Percentiles rank a stretch among this genome's conserved stretches.
Conservation (phyloP, 2,888 invertebrate species). For the Drosophila siamana region DNA sequence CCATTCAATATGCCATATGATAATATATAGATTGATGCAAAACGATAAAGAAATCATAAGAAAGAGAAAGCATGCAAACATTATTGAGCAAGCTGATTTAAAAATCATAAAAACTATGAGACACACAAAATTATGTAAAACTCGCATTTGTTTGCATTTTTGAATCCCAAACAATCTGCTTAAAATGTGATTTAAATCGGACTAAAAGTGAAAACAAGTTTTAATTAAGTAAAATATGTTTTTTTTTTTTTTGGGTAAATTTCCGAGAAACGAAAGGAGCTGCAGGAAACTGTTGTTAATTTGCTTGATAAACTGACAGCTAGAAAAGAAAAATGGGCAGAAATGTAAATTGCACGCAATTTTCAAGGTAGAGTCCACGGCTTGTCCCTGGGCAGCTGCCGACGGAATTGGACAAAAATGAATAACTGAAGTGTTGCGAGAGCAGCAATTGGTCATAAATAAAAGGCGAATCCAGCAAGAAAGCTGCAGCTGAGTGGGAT, state of each 20-base stretch:
- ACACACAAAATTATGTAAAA: slow-evolving; percentile 18
- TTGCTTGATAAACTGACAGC: slow-evolving; percentile 18
- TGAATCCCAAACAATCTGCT: background rate
- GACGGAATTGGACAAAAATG: slow-evolving; percentile 54
- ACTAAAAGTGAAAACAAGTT: background rate
- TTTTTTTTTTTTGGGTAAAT: background rate
- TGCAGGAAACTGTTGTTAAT: slow-evolving; percentile 25
- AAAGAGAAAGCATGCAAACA: slow-evolving; percentile 6
- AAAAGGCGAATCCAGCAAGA: slow-evolving; percentile 6
- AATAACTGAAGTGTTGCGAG: slow-evolving; percentile 62
- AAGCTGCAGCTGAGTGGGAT: background rate
- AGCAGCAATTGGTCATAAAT: slow-evolving; percentile 64
- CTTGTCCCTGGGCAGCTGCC: slow-evolving; percentile 11
- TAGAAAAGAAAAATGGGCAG: slow-evolving; percentile 13
- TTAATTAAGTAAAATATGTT: background rate
- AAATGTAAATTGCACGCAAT: slow-evolving; percentile 42
- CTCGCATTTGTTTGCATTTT: background rate
- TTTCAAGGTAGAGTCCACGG: slow-evolving; percentile 20
- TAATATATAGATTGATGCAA: slow-evolving; percentile 4
- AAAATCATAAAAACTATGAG: background rate
- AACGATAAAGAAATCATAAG: slow-evolving; percentile 8
- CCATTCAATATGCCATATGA: slow-evolving; percentile 7
- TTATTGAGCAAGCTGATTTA: slow-evolving; percentile 8
- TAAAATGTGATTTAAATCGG: slow-evolving; percentile 4
- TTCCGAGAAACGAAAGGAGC: background rate